Conservation (phyloP, 1,140 invertebrate genomes). For the Drosophila carrolli region DNA sequence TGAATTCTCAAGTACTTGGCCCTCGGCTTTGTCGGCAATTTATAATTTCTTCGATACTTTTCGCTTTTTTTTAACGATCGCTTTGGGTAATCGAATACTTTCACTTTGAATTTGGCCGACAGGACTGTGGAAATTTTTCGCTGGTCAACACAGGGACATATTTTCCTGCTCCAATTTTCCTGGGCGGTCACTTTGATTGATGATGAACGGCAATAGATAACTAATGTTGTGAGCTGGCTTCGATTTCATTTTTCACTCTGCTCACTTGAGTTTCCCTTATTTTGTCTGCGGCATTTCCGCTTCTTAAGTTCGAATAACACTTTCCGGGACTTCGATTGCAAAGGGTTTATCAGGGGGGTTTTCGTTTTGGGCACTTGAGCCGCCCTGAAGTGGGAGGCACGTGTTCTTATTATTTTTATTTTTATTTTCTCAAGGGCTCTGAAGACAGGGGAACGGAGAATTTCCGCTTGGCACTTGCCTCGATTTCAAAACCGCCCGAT, state of each 20-base stretch:
- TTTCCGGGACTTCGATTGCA: conserved; percentile 24
- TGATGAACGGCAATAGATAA: conserved; percentile 33
- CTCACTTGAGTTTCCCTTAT: conserved; percentile 34
- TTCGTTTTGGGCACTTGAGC: conserved; percentile 13
- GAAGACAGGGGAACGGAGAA: conserved; percentile 21
- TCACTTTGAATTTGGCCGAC: conserved; percentile 70
- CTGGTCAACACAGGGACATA: conserved; percentile 38
- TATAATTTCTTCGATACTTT: conserved; percentile 14
- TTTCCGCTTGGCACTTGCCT: conserved; percentile 43
- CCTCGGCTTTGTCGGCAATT: conserved; percentile 61
- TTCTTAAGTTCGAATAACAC: conserved; percentile 40
- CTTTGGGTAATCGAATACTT: conserved; percentile 71
- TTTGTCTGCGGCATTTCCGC: conserved; percentile 54
- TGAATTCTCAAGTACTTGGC: conserved; percentile 50
- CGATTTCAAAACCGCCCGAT: conserved; percentile 30
- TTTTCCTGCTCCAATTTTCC: conserved; percentile 16
- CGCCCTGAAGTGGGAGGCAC: conserved; percentile 35
- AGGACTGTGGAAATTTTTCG: conserved; percentile 39
- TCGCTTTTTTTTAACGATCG: conserved; percentile 62
- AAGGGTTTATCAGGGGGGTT: conserved; percentile 40
- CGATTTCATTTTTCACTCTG: conserved; percentile 36
- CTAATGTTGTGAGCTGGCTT: conserved; percentile 37
- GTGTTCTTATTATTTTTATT: conserved; percentile 34
- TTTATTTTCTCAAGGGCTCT: conserved; percentile 13
- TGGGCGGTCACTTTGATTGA: conserved; percentile 48